Evolutionary conservation across 2,797 vertebrate species (phyloP).

Genomic region (Falco peregrinus): DNA sequence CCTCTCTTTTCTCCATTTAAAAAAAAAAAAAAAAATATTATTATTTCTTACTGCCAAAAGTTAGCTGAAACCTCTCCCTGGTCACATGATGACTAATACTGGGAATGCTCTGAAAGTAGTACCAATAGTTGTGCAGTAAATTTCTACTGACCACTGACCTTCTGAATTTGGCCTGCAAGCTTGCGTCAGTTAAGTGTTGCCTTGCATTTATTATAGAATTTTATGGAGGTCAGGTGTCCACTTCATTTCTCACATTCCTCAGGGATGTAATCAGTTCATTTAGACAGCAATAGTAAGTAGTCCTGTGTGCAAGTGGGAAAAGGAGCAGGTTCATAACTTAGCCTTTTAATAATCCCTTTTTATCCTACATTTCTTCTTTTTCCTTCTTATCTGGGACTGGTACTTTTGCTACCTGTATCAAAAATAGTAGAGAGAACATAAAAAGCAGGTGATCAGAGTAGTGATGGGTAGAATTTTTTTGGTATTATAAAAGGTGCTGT

Average conservation of each 20-base stretch:
- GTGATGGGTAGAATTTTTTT: not conserved
- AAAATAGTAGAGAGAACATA: not conserved
- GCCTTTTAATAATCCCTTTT: not conserved
- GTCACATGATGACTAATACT: not conserved
- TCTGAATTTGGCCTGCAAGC: not conserved
- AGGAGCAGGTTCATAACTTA: not conserved
- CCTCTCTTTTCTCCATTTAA: no score
- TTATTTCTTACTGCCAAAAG: not conserved
- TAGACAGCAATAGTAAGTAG: not conserved
- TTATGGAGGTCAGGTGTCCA: not conserved
- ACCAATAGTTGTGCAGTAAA: not conserved
- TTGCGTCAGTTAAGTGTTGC: not conserved
- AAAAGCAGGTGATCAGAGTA: not conserved
- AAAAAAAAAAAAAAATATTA: not conserved
- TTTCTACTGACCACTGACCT: not conserved
- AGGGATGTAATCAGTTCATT: not conserved
- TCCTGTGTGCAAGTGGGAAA: not conserved
- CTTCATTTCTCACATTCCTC: not conserved
- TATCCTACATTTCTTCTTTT: not conserved
- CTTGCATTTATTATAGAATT: not conserved
- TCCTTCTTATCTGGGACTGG: not conserved
- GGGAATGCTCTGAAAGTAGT: not conserved
- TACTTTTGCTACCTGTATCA: not conserved
- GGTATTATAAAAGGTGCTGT: not conserved
- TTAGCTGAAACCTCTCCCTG: not conserved